Conservation (phyloP, 2,888 invertebrate species). For the Blera fallax region DNA sequence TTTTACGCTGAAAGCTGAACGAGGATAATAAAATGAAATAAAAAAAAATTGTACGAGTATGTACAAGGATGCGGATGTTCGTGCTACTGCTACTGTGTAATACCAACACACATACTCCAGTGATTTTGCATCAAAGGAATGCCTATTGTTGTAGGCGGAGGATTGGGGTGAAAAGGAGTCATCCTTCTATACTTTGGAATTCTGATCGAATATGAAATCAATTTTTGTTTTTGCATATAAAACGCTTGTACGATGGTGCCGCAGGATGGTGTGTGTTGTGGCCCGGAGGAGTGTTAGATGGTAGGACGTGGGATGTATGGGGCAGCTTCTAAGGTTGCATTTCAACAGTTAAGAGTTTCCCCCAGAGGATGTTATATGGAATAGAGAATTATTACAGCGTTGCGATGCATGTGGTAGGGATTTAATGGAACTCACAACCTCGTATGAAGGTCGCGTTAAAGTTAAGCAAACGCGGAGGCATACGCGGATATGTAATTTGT, state of each 20-base stretch:
- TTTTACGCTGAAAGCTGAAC: constrained; percentile 51
- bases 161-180: constrained; percentile 11
- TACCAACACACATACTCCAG: constrained; percentile 3
- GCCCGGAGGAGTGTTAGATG: constrained; percentile 37
- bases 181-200: constrained; percentile 47
- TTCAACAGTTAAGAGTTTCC: constrained; percentile 43
- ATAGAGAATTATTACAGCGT: not conserved
- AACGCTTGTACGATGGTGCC: constrained; percentile 58
- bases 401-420: constrained; percentile 19
- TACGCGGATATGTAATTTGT: not conserved
- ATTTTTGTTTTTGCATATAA: constrained; percentile 72
- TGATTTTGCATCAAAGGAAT: constrained; percentile 69
- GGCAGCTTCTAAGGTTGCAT: constrained; percentile 64
- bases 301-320: not conserved
- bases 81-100: not conserved
- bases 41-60: not conserved
- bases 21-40: constrained; percentile 63
- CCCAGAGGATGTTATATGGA: constrained; percentile 31
- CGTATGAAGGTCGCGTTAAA: constrained; percentile 51
- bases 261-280: constrained; percentile 41
- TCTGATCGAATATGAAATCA: constrained; percentile 73
- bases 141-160: constrained; percentile 43
- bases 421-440: not conserved
- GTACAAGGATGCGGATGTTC: not conserved
- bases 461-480: not conserved